Evolutionary conservation across 2,797 vertebrate genomes (phyloP).

Genomic region (Xenops minutus): DNA sequence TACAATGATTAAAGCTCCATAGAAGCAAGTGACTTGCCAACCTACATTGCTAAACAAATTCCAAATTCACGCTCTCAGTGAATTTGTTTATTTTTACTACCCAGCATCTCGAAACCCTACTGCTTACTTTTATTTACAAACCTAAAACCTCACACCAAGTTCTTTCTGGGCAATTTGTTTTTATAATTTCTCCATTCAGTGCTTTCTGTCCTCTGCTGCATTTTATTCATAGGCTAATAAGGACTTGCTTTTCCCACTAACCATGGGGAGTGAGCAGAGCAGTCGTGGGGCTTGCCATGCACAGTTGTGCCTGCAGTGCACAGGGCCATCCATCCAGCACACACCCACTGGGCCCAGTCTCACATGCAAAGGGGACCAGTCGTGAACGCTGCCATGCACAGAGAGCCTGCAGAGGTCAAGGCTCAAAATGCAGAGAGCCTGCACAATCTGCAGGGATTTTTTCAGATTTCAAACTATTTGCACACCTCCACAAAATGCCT

Average conservation of each 20-base stretch:
- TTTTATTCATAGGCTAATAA: slow-evolving; percentile 23
- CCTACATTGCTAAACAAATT: background rate
- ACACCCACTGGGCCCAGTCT: fast-evolving
- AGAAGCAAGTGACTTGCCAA: background rate
- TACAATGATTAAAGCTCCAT: background rate
- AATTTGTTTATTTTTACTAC: slow-evolving; percentile 19
- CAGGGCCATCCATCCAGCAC: background rate
- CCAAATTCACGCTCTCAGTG: background rate
- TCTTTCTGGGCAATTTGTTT: slow-evolving; percentile 28
- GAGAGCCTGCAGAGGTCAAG: background rate
- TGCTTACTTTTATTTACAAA: slow-evolving; percentile 16
- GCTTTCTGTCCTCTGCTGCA: background rate
- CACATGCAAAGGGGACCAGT: background rate
- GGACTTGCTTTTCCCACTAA: background rate
- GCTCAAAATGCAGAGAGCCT: background rate
- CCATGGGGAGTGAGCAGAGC: background rate
- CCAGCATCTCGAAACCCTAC: background rate
- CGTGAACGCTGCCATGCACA: fast-evolving
- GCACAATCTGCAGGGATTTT: background rate
- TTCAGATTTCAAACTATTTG: background rate
- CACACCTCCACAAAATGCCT: background rate
- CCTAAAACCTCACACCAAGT: background rate
- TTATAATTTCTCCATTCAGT: background rate
- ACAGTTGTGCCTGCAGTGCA: background rate
- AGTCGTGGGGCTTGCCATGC: background rate